These are phyloP conservation scores for Gymnobelideus leadbeateri DNA, from an alignment of 2,113 vertebrate genomes.

Conservation along the genomic window DNA sequence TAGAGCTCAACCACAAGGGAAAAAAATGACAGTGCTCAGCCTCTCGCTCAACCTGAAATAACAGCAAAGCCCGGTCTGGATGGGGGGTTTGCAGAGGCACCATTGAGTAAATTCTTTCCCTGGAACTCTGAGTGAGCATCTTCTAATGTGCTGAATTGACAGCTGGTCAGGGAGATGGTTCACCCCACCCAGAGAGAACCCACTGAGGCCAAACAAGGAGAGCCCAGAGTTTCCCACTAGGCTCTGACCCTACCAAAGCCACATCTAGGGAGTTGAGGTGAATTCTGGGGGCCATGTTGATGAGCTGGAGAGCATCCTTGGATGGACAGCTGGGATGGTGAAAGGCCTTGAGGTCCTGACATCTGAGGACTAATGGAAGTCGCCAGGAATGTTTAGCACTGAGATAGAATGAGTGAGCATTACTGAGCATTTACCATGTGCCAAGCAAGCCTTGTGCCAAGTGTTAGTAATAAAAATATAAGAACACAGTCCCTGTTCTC, in stretches of 20 bases:
- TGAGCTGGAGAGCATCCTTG: neutral
- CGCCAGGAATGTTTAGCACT: neutral
- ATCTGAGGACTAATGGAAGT: neutral
- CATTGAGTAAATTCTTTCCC: neutral
- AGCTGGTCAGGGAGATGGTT: neutral
- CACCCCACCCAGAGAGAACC: neutral
- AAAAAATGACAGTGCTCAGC: slow-evolving; percentile 53
- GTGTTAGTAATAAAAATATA: neutral
- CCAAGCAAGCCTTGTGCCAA: too few species aligned
- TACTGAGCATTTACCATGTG: neutral
- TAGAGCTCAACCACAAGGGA: slow-evolving; percentile 65
- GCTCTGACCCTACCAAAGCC: neutral
- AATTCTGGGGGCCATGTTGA: neutral
- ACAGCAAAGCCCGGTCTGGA: slow-evolving; percentile 4
- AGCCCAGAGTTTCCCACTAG: neutral
- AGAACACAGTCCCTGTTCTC: neutral
- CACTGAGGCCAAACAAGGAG: neutral
- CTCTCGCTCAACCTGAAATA: slow-evolving; percentile 53
- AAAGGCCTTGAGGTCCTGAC: neutral
- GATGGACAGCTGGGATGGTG: neutral
- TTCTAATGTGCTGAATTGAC: neutral
- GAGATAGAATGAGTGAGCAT: neutral
- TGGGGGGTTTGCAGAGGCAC: neutral
- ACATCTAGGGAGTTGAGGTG: neutral
- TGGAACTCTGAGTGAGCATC: neutral